phyloP scores from a whole-genome alignment of 2,797 vertebrate genomes.

The Enteromius treurensis region DNA sequence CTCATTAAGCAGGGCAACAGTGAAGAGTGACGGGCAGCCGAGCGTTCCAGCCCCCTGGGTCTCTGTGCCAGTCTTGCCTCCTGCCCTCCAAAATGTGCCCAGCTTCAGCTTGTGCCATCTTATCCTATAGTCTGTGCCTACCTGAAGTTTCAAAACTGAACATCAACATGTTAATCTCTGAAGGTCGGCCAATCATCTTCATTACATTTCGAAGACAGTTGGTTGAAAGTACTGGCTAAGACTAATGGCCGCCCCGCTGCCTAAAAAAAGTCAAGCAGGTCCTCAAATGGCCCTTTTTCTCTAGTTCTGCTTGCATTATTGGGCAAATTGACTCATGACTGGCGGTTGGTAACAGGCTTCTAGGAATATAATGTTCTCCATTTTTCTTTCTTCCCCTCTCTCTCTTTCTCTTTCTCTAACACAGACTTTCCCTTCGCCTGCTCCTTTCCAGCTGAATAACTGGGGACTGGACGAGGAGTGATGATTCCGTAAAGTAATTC shows the following conservation, averaged over 20 bases:
- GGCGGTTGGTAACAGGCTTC: conserved; percentile 73
- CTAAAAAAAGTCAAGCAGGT: conserved; percentile 65
- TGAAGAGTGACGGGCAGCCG: conserved; percentile 60
- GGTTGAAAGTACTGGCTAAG: conserved; percentile 65
- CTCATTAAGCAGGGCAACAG: conserved; percentile 65
- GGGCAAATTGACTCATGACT: conserved; percentile 81
- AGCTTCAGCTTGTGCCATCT: conserved; percentile 38
- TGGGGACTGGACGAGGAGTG: conserved; percentile 72
- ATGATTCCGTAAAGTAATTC: conserved; percentile 80
- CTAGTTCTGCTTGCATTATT: conserved; percentile 74
- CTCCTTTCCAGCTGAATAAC: conserved; percentile 72
- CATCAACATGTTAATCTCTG: conserved; percentile 54
- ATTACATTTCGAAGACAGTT: conserved; percentile 71
- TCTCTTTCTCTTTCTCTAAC: conserved; percentile 49
- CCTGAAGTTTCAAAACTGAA: conserved; percentile 49
- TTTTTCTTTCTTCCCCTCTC: conserved; percentile 69
- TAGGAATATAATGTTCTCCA: conserved; percentile 74
- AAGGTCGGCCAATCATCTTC: conserved; percentile 50
- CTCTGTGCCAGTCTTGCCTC: conserved; percentile 56
- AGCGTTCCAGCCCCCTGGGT: conserved; percentile 57
- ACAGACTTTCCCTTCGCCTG: conserved; percentile 66
- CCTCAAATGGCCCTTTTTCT: conserved; percentile 70
- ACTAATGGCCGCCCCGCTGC: conserved; percentile 67
- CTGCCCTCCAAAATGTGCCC: conserved; percentile 58
- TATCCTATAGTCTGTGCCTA: conserved; percentile 39